Percentiles rank a stretch among this genome's conserved stretches.
Evolutionary conservation across 2,113 vertebrate genomes (phyloP).

Genomic region (Noturus placidus): DNA sequence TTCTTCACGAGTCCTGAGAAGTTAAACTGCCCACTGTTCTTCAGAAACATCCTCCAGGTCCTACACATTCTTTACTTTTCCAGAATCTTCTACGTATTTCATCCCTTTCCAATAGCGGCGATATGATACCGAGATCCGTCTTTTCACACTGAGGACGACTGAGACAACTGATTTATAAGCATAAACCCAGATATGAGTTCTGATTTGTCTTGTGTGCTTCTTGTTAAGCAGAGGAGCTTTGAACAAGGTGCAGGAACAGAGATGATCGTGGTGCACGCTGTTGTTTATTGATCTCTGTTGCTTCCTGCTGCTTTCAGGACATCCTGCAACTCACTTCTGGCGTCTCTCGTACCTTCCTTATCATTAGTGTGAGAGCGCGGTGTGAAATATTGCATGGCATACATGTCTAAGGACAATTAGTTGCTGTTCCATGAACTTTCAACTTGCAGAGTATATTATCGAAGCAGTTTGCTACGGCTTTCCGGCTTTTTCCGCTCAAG

Average conservation of each 20-base stretch:
- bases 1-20: too few species aligned
- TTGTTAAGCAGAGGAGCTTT: background rate
- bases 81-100: too few species aligned
- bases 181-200: background rate
- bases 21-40: too few species aligned
- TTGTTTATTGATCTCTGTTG: background rate
- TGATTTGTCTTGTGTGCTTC: background rate
- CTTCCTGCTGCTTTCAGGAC: background rate
- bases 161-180: background rate
- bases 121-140: too few species aligned
- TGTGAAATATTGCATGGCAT: background rate
- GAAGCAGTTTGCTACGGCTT: background rate
- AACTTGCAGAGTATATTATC: background rate
- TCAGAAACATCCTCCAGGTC: too few species aligned
- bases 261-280: background rate
- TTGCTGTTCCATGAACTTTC: background rate
- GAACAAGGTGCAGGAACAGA: background rate
- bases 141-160: too few species aligned
- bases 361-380: background rate
- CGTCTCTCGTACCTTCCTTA: background rate
- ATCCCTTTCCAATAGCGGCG: too few species aligned
- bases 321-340: background rate
- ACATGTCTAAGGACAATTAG: background rate
- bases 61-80: too few species aligned
- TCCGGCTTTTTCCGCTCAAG: background rate